Conservation (phyloP, 2,113 vertebrate species). For the Hymenochirus boettgeri region DNA sequence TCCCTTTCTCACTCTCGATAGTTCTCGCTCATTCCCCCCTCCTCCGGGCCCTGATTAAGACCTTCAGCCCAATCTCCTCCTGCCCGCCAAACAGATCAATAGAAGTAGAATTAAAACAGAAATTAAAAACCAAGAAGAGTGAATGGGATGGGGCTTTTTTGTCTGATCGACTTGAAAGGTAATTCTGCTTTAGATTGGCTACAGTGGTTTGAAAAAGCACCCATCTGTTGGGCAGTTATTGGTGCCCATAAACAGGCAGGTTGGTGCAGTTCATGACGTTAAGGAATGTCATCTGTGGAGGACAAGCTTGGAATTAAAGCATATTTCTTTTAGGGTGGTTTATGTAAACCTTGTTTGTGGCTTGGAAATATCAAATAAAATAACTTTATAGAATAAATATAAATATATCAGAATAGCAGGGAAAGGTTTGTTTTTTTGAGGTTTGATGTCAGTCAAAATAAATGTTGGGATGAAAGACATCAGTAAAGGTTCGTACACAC, state of each 20-base stretch:
- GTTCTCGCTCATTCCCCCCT: slow-evolving; percentile 8
- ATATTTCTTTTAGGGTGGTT: too few species aligned
- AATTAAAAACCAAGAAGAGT: slow-evolving; percentile 36
- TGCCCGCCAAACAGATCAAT: slow-evolving; percentile 34
- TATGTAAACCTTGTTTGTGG: too few species aligned
- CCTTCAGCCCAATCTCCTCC: slow-evolving; percentile 39
- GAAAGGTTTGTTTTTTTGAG: too few species aligned
- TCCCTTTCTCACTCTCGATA: slow-evolving; percentile 13
- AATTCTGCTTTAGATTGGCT: slow-evolving; percentile 17
- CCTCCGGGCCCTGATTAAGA: slow-evolving; percentile 32
- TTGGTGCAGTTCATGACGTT: background rate
- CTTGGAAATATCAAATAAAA: too few species aligned
- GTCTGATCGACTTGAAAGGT: slow-evolving; percentile 20
- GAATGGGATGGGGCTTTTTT: slow-evolving; percentile 11
- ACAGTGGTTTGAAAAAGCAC: background rate
- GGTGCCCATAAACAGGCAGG: background rate
- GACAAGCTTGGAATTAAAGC: too few species aligned
- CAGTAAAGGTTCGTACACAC: too few species aligned
- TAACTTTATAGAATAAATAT: too few species aligned
- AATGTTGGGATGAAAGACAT: too few species aligned
- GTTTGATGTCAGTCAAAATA: too few species aligned
- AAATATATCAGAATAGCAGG: too few species aligned
- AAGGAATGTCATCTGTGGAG: background rate
- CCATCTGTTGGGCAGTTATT: background rate
- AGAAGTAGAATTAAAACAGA: slow-evolving; percentile 36